These are phyloP conservation scores for Caenorhabditis drosophilae DNA, from an alignment of 2,888 invertebrate genomes.

Conservation along the genomic window DNA sequence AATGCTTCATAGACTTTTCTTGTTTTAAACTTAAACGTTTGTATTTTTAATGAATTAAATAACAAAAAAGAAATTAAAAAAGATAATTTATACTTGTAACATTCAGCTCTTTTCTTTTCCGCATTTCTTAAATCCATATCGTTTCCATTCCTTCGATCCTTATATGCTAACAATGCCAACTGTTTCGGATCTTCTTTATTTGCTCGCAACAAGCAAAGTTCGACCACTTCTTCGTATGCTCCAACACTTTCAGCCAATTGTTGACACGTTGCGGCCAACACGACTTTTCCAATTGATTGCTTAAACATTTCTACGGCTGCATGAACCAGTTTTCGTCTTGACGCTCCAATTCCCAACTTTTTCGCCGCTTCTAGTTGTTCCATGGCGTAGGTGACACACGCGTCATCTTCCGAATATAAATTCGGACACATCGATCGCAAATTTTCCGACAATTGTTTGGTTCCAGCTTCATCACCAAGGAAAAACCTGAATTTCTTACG, in stretches of 20 bases:
- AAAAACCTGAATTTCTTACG: conserved; percentile 79
- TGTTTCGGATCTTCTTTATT: conserved; percentile 86
- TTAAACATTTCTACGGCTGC: conserved; percentile 52
- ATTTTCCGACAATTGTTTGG: conserved; percentile 86
- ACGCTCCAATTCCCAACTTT: conserved; percentile 31
- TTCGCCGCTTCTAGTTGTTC: conserved; percentile 53
- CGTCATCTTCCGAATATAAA: conserved; percentile 74
- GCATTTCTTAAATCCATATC: conserved; percentile 38
- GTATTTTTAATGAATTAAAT: too few relatives aligned
- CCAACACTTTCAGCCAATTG: conserved; percentile 70
- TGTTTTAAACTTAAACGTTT: too few relatives aligned
- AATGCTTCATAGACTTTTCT: too few relatives aligned
- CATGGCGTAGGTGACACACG: conserved; percentile 53
- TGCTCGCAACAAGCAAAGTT: conserved; percentile 84
- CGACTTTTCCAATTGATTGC: conserved; percentile 56
- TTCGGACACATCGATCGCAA: conserved; percentile 89
- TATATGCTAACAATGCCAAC: conserved; percentile 84
- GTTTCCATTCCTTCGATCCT: conserved; percentile 26
- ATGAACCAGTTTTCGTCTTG: conserved; percentile 35
- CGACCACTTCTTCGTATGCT: conserved; percentile 87
- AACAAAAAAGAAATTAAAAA: too few relatives aligned
- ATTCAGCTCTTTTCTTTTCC: conserved; percentile 24
- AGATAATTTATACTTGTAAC: conserved; percentile 23
- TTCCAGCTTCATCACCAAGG: conserved; percentile 90
- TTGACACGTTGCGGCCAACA: conserved; percentile 45